A percentile compares a stretch with the other conserved stretches of the same genome.
Evolutionary conservation across 2,797 vertebrate species (phyloP).

Genomic region (Sebastes goodei): DNA sequence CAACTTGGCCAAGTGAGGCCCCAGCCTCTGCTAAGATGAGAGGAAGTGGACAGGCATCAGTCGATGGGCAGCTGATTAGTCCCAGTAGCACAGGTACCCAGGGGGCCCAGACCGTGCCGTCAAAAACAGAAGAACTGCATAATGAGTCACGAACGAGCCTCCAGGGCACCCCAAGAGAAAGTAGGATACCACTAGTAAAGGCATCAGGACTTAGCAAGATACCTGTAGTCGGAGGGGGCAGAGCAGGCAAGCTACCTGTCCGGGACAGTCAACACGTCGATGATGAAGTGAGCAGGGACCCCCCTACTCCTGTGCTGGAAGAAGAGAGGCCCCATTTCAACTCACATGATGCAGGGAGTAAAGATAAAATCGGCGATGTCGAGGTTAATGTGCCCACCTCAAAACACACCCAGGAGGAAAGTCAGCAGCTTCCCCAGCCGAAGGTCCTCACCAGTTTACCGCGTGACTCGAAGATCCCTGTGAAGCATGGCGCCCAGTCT

Average conservation of each 20-base stretch:
- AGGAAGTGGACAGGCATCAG: slow-evolving; percentile 78
- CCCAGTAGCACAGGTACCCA: slow-evolving; percentile 80
- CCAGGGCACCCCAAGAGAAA: slow-evolving; percentile 60
- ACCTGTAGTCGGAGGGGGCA: slow-evolving; percentile 84
- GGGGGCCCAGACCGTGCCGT: slow-evolving; percentile 79
- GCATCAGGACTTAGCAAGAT: slow-evolving; percentile 86
- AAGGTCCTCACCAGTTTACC: slow-evolving; percentile 81
- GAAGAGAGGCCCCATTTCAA: slow-evolving; percentile 80
- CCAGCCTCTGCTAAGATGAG: slow-evolving; percentile 72
- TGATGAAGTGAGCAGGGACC: slow-evolving; percentile 87
- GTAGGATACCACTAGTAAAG: slow-evolving; percentile 77
- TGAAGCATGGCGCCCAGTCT: slow-evolving; percentile 85
- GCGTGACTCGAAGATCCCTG: slow-evolving; percentile 95
- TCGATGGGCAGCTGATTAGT: slow-evolving; percentile 84
- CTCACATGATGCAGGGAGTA: slow-evolving; percentile 85
- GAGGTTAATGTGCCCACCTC: slow-evolving; percentile 49
- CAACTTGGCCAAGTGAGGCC: slow-evolving; percentile 32
- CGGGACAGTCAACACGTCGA: slow-evolving; percentile 84
- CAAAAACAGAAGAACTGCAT: slow-evolving; percentile 73
- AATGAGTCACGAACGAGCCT: slow-evolving; percentile 34
- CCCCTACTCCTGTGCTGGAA: slow-evolving; percentile 83
- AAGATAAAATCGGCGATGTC: slow-evolving; percentile 79
- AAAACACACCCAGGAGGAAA: slow-evolving; percentile 81
- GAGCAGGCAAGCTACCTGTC: slow-evolving; percentile 75
- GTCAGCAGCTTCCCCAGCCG: slow-evolving; percentile 79